phyloP scores from a whole-genome alignment of 1,140 invertebrate species.

The Penaeus chinensis region DNA sequence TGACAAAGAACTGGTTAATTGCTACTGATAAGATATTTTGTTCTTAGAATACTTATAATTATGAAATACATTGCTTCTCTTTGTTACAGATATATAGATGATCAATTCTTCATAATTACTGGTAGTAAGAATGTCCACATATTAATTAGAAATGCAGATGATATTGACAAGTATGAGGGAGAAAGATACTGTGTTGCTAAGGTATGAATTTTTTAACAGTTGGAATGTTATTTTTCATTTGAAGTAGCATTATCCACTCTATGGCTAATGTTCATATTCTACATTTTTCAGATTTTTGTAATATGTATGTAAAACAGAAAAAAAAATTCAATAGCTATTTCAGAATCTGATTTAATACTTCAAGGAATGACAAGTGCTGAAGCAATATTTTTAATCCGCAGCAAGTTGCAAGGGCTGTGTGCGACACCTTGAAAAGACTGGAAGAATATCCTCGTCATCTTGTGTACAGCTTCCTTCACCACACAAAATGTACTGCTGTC shows the following conservation, averaged over 20 bases:
- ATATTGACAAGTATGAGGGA: constrained; percentile 69
- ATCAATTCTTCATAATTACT: constrained; percentile 67
- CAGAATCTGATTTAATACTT: too few species aligned
- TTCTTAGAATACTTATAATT: background rate
- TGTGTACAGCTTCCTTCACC: constrained; percentile 64
- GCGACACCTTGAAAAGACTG: constrained; percentile 64
- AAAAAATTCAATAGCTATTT: too few species aligned
- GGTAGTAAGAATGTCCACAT: constrained; percentile 73
- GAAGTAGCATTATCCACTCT: background rate
- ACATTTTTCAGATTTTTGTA: too few species aligned
- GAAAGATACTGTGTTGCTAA: constrained; percentile 66
- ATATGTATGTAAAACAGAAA: too few species aligned
- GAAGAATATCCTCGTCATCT: constrained; percentile 53
- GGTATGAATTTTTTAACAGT: constrained; percentile 4
- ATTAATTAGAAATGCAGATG: constrained; percentile 68
- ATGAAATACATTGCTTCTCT: background rate
- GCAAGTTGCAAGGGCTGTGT: constrained; percentile 9
- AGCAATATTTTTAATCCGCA: too few species aligned
- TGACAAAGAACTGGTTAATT: too few species aligned
- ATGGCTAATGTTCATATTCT: constrained; percentile 62
- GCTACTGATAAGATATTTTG: background rate
- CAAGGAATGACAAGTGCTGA: too few species aligned
- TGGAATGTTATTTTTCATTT: background rate
- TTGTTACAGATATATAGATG: constrained; percentile 65
- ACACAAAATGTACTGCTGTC: constrained; percentile 68